Percentiles rank a stretch among this genome's conserved stretches.
phyloP scores from a whole-genome alignment of 2,888 invertebrate genomes.

The Synergus umbraculus region DNA sequence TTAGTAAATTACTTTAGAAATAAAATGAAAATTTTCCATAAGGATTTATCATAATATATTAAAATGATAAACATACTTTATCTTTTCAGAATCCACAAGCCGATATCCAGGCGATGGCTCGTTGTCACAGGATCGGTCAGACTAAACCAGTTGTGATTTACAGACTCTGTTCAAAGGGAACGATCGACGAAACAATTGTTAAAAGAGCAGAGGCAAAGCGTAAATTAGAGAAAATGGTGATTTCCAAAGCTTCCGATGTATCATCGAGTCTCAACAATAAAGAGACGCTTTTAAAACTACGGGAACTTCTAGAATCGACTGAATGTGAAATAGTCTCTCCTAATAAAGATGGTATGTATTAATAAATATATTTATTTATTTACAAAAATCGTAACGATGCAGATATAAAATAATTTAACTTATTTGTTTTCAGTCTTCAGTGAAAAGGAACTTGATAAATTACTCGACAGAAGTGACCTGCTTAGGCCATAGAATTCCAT shows the following conservation, averaged over 20 bases:
- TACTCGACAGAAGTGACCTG: slow-evolving; percentile 77
- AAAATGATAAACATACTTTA: too few relatives aligned
- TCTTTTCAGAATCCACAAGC: slow-evolving; percentile 82
- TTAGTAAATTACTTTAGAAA: slow-evolving; percentile 61
- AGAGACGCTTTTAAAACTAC: slow-evolving; percentile 60
- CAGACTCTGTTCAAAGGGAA: slow-evolving; percentile 81
- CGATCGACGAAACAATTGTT: slow-evolving; percentile 83
- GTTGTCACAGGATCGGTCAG: slow-evolving; percentile 87
- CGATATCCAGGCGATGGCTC: slow-evolving; percentile 86
- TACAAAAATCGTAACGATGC: slow-evolving; percentile 52
- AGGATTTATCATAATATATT: too few relatives aligned
- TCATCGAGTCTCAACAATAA: slow-evolving; percentile 33
- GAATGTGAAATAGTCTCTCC: slow-evolving; percentile 60
- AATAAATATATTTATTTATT: slow-evolving; percentile 55
- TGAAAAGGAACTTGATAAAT: slow-evolving; percentile 76
- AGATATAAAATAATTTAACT: neutral
- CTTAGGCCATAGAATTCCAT: neutral
- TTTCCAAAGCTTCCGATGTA: slow-evolving; percentile 66
- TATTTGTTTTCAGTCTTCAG: slow-evolving; percentile 73
- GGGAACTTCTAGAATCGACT: slow-evolving; percentile 66
- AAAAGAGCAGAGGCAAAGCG: slow-evolving; percentile 81
- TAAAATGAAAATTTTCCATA: neutral
- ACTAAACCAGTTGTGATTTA: slow-evolving; percentile 84
- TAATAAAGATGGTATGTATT: slow-evolving; percentile 64
- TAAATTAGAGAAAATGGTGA: slow-evolving; percentile 85